Conservation (phyloP, 2,797 vertebrate species). For the Pteronotus mesoamericanus region DNA sequence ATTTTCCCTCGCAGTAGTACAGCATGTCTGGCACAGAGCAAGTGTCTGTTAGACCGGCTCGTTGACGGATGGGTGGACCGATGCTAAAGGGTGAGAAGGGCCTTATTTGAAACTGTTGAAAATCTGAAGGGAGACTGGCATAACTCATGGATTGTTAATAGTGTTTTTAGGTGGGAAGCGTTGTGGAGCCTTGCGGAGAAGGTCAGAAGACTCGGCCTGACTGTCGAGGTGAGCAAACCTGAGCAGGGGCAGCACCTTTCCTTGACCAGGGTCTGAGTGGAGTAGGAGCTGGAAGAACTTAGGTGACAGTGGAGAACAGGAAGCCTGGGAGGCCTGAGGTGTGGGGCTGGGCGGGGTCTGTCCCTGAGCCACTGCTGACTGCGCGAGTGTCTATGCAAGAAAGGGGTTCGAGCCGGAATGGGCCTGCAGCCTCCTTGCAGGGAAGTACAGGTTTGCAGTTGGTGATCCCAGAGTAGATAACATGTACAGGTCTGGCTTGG, state of each 20-base stretch:
- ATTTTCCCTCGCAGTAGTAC: background rate
- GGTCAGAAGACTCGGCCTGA: background rate
- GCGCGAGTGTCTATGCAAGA: background rate
- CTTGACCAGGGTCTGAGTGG: background rate
- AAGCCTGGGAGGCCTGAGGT: background rate
- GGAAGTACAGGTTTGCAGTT: background rate
- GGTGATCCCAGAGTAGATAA: background rate
- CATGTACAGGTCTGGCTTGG: background rate
- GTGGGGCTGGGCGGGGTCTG: background rate
- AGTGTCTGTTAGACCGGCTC: background rate
- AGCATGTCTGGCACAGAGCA: background rate
- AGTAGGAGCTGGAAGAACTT: background rate
- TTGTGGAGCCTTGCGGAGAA: background rate
- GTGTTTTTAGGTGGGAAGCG: slow-evolving; percentile 22
- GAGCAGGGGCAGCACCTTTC: background rate
- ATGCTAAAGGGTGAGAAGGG: slow-evolving; percentile 16
- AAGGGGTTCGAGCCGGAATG: background rate
- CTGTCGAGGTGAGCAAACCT: background rate
- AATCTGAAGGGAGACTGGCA: background rate
- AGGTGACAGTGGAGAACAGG: background rate
- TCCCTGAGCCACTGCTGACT: background rate
- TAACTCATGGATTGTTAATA: slow-evolving; percentile 8
- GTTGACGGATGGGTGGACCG: background rate
- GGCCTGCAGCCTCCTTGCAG: background rate
- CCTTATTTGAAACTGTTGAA: slow-evolving; percentile 22